Base-by-base conservation (phyloP, 2,113 vertebrate genomes). In the Copsychus sechellarum region DNA sequence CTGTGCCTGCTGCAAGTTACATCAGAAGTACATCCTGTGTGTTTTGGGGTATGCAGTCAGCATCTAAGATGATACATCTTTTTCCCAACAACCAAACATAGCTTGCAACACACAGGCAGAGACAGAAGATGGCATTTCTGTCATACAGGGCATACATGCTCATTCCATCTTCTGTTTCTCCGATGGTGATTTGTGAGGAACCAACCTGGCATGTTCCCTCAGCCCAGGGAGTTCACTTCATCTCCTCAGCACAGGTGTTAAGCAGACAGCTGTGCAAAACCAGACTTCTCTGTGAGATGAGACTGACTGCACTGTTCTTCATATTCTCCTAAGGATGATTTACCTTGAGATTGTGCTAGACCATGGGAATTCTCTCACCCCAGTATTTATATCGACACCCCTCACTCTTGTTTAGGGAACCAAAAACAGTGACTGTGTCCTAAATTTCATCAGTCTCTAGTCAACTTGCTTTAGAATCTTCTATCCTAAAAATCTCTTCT, bases 111-210 rank as follows among this genome's bases (percentile, higher is more conserved):
- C 89, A 50, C 33, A 29, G 62, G 45, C 74, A 73, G 84, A 61
- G 62, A 91, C 58, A 81, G 83, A 86, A 95, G 78, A 45, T 87
- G 77, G 90, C 47, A 92, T 94, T 93, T 96, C 81, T 88, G 87
- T 58, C 81, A 70, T 53, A 29, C 28, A 66, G 58, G 85, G 76
- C 40, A 67, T 25, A 60, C 13, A 6, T 23, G 38, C 25, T 80
- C 9, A 0, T 74, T 56, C 15, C n/a, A 50, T 81, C 67, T 83
- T 85, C 79, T 94, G 51, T 66, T 80, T 17, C 14, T 80, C 53
- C 48, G 42, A 34, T 56, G 60, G 53, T 45, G 48, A 36, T 73
- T 77, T 95, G 34, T 88, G 76, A 83, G 25, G 76, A 86, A 33
- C 11, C 43, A 61, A 36, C 43, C 16, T 29, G 6, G 42, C 19